These are phyloP conservation scores for Neofelis nebulosa DNA, from an alignment of 2,113 vertebrate genomes.

Conservation along the genomic window DNA sequence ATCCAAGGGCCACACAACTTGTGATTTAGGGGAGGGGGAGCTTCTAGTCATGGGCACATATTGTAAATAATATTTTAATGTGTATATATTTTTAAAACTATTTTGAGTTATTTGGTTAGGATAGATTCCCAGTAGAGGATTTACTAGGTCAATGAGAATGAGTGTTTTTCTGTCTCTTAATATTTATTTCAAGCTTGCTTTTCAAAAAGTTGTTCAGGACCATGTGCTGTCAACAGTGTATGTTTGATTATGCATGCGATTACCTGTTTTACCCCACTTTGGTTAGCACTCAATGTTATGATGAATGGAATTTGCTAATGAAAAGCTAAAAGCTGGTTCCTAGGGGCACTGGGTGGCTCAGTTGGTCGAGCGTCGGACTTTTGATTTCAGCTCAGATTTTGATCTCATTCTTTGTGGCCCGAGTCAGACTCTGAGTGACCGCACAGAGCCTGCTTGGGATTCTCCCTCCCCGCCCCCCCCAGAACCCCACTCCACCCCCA, in stretches of 20 bases:
- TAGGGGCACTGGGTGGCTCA: neutral
- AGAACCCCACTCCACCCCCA: no score
- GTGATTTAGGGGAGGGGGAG: neutral
- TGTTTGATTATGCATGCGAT: neutral
- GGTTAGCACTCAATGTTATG: neutral
- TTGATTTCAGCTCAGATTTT: no score
- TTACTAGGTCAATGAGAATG: neutral
- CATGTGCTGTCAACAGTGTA: neutral
- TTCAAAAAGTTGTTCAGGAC: neutral
- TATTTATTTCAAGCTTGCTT: neutral
- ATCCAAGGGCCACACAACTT: neutral
- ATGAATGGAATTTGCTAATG: neutral
- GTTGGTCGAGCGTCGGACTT: no score
- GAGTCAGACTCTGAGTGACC: no score
- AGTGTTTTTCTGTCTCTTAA: slow-evolving; percentile 1
- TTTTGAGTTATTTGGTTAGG: slow-evolving; percentile 35
- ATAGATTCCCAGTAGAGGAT: slow-evolving; percentile 32
- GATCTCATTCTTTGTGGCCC: no score
- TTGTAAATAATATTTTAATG: slow-evolving; percentile 39
- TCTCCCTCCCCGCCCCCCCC: no score
- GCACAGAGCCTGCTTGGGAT: no score
- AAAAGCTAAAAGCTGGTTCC: neutral
- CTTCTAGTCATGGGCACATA: neutral
- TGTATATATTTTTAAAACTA: neutral
- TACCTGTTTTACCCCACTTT: neutral